A percentile compares a stretch with the other conserved stretches of the same genome.
Evolutionary conservation across 2,888 invertebrate genomes (phyloP).

Genomic region (Rhorus exstirpatorius): DNA sequence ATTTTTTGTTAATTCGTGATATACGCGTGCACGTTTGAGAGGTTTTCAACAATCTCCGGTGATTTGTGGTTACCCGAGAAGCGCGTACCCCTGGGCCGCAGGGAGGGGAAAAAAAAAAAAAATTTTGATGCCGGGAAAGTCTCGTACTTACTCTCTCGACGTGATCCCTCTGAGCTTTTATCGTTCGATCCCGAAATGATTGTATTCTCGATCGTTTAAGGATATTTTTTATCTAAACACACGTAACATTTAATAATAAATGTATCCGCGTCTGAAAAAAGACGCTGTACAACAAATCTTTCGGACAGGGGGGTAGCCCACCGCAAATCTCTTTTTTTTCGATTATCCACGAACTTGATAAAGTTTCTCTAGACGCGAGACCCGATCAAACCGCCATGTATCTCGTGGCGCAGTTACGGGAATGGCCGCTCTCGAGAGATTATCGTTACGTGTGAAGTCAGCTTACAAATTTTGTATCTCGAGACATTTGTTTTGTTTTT

Average conservation of each 20-base stretch:
- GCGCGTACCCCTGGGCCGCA: slow-evolving; percentile 29
- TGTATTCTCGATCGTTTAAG: slow-evolving; percentile 29
- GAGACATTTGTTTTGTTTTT: no score
- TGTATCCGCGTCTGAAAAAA: slow-evolving; percentile 59
- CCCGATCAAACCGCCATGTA: neutral
- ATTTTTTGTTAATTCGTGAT: neutral
- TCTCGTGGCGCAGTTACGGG: neutral
- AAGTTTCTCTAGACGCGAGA: neutral
- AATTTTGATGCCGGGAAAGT: slow-evolving; percentile 51
- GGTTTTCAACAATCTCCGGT: neutral
- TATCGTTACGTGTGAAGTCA: no score
- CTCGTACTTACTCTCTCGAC: slow-evolving; percentile 55
- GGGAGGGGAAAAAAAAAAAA: slow-evolving; percentile 3
- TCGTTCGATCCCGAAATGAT: slow-evolving; percentile 17
- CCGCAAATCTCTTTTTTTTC: slow-evolving; percentile 61
- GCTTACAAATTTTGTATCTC: no score
- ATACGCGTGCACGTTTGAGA: neutral
- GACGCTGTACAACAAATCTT: slow-evolving; percentile 64
- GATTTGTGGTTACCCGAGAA: slow-evolving; percentile 52
- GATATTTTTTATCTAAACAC: slow-evolving; percentile 46
- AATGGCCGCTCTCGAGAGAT: neutral
- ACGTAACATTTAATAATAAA: slow-evolving; percentile 55
- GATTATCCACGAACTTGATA: slow-evolving; percentile 33
- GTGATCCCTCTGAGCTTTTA: slow-evolving; percentile 36
- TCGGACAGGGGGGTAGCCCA: slow-evolving; percentile 49